Base-by-base conservation (phyloP, 1,140 invertebrate species). In the Xylocopa sonorina region DNA sequence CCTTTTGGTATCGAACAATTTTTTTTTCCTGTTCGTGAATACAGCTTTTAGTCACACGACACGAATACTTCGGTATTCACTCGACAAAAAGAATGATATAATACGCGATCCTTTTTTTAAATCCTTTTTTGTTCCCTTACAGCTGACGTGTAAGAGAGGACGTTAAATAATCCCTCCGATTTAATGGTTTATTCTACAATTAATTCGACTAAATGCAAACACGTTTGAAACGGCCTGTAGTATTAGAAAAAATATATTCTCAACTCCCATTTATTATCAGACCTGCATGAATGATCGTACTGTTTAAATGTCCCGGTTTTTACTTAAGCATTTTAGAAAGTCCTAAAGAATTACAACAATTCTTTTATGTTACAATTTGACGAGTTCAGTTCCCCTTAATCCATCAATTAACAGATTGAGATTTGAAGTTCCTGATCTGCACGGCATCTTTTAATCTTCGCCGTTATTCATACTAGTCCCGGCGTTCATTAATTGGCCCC, bases 391-490 rank as follows among this genome's bases (percentile, higher is more conserved):
- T 60, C 51, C 53, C 48, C 46, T 67, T 85, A 85, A 85, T 82
- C 43, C 12, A 75, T 84, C 62, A 67, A 64, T 74, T 55, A 24
- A 57, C 75, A 51, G 53, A 46, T 32, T 69, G 64, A 41, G 62
- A 48, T 77, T n/a, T 50, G 12, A 27, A 78, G 18, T 38, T 73
- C 57, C 69, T 83, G 48, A 48, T 57, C 53, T 82, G 83, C 83
- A 85, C 83, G 83, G 50, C 82, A 80, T 84, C 63, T 43, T 57
- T 57, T 51, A 57, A 57, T 29, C 29, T 24, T 51, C 14, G 0
- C 12, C 2, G 43, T 58, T 21, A 32, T 66, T 1, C 12, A 10
- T 3, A 9, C 0, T 7, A 29, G 14, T 5, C 7, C 24, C 32
- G 34, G 46, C 43, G 14, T 57, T 74, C 12, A 32, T 18, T 78